Conservation (phyloP, 2,888 invertebrate species). For the Drosophila limbata region DNA sequence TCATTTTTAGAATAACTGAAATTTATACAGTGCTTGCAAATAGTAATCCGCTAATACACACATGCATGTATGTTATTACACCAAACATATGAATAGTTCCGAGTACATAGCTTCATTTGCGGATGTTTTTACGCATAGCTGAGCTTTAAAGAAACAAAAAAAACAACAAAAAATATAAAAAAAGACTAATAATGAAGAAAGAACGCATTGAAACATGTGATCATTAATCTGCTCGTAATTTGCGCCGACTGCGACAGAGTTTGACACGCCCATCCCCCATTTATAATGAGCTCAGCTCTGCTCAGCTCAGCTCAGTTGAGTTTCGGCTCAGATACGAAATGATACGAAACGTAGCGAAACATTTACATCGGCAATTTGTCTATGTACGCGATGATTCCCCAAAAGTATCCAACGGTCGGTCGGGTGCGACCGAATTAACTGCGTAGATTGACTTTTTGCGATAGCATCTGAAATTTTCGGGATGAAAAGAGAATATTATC, state of each 20-base stretch:
- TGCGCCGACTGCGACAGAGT: constrained; percentile 65
- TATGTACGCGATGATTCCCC: constrained; percentile 2
- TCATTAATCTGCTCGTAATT: constrained; percentile 70
- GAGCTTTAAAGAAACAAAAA: too few relatives aligned
- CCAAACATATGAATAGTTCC: constrained; percentile 20
- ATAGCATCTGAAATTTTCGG: constrained; percentile 70
- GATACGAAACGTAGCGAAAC: constrained; percentile 31
- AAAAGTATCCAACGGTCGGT: constrained; percentile 17
- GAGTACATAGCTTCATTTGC: constrained; percentile 37
- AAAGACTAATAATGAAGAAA: constrained; percentile 41
- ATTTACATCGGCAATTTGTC: constrained; percentile 57
- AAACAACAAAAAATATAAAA: constrained; percentile 17
- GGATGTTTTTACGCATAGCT: constrained; percentile 67
- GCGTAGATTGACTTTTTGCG: constrained; percentile 67
- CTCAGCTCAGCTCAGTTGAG: constrained; percentile 13
- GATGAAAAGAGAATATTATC: constrained; percentile 73
- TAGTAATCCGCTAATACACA: not conserved
- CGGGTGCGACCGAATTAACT: constrained; percentile 68
- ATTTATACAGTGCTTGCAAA: not conserved
- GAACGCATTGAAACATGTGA: constrained; percentile 70
- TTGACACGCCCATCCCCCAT: constrained; percentile 66
- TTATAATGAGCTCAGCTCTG: constrained; percentile 69
- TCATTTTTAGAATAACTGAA: not conserved
- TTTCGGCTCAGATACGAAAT: constrained; percentile 26
- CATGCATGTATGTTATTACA: not conserved